Evolutionary conservation across 2,888 invertebrate species (phyloP).

Genomic region (Belgica antarctica): DNA sequence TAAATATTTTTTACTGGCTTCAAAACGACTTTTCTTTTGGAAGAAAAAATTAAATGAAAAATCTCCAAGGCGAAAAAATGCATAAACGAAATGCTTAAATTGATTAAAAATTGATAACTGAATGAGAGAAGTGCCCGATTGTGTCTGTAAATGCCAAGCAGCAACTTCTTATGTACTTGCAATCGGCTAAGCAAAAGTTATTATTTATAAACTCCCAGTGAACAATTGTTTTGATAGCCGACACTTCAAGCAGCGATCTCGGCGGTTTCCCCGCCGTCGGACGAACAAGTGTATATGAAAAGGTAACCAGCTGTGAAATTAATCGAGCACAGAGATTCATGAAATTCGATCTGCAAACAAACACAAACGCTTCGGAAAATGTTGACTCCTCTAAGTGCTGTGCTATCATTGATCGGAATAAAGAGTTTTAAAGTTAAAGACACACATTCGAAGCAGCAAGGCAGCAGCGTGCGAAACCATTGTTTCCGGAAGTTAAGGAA

Average conservation of each 20-base stretch:
- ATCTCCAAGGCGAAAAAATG: constrained; percentile 25
- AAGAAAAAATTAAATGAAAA: neutral
- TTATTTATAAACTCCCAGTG: neutral
- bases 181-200: neutral
- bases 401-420: constrained; percentile 16
- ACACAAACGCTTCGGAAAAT: constrained; percentile 35
- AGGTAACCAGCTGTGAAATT: constrained; percentile 6
- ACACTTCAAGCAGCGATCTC: neutral
- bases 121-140: neutral
- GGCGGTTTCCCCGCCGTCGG: neutral
- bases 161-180: neutral
- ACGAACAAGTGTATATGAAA: constrained; percentile 13
- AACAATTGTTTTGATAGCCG: constrained; percentile 14
- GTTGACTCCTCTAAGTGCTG: constrained; percentile 41
- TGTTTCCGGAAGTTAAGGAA: constrained; percentile 31
- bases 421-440: neutral
- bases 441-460: neutral
- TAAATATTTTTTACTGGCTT: constrained; percentile 41
- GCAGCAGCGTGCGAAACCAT: neutral
- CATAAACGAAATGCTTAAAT: constrained; percentile 9
- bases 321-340: constrained; percentile 30
- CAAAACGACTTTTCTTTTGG: constrained; percentile 25
- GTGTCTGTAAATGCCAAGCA: neutral
- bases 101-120: constrained; percentile 33
- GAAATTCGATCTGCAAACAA: constrained; percentile 32